Conservation (phyloP, 2,888 invertebrate genomes). For the Xestia xanthographa region DNA sequence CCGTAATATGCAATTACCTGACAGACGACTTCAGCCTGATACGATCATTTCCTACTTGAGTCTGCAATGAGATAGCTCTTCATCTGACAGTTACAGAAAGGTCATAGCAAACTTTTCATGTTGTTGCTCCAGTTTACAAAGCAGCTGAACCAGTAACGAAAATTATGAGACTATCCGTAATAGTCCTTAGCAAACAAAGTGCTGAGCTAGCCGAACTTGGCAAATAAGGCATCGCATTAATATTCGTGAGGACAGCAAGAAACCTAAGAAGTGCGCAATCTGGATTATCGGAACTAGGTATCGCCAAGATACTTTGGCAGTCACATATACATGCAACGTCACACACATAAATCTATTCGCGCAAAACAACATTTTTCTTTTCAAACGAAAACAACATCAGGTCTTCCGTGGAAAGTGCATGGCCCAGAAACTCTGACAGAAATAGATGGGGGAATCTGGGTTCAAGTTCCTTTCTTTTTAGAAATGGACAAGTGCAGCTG, state of each 20-base stretch:
- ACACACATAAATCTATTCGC: conserved; percentile 28
- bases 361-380: conserved; percentile 35
- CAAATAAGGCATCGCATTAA: conserved; percentile 15
- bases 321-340: conserved; percentile 25
- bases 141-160: background rate
- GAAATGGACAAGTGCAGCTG: conserved; percentile 29
- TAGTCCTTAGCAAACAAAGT: background rate
- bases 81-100: background rate
- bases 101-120: background rate
- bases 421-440: conserved; percentile 32
- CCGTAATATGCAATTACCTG: conserved; percentile 1
- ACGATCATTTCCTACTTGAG: background rate
- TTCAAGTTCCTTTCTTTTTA: conserved; percentile 42
- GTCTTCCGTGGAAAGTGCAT: conserved; percentile 32
- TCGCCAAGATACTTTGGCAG: conserved; percentile 38
- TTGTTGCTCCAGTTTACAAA: background rate
- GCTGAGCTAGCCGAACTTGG: conserved; percentile 12
- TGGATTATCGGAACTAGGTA: conserved; percentile 47
- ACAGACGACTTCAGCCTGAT: background rate
- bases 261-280: conserved; percentile 43
- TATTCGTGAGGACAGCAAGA: conserved; percentile 23
- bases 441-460: conserved; percentile 38
- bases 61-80: background rate
- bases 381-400: conserved; percentile 20
- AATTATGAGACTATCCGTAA: background rate